A percentile compares a stretch with the other conserved stretches of the same genome.
Conservation (phyloP, 2,113 vertebrate species). For the Podarcis raffonei region DNA sequence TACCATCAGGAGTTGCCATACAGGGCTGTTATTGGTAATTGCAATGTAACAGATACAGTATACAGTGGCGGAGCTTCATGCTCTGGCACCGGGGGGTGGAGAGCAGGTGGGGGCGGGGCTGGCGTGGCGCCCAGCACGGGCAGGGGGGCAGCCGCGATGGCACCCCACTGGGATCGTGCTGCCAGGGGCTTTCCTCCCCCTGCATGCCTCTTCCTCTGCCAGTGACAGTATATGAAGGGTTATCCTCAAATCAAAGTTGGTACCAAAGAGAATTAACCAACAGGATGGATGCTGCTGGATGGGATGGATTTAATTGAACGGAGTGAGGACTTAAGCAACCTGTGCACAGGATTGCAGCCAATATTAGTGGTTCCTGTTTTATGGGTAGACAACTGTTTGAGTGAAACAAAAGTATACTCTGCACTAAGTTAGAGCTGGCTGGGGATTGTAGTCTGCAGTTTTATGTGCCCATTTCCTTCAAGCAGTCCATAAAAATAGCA, state of each 20-base stretch:
- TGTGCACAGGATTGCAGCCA: background rate
- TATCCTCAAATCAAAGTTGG: background rate
- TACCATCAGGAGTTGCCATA: background rate
- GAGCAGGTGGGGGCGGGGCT: too few relatives aligned
- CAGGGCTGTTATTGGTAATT: background rate
- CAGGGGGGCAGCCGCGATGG: too few relatives aligned
- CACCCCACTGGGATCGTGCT: too few relatives aligned
- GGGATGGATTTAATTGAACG: background rate
- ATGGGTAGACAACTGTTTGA: conserved; percentile 21
- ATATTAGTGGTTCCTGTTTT: conserved; percentile 8
- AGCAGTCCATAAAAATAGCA: conserved; percentile 66
- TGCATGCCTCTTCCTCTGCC: too few relatives aligned
- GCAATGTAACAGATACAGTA: background rate
- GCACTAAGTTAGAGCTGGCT: conserved; percentile 51
- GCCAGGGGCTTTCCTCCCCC: too few relatives aligned
- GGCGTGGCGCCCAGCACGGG: too few relatives aligned
- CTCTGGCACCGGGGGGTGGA: too few relatives aligned
- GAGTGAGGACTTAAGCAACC: background rate
- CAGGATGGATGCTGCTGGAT: background rate
- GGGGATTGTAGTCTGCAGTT: conserved; percentile 59
- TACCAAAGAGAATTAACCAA: background rate
- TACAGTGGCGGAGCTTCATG: background rate
- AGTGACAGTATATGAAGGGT: background rate
- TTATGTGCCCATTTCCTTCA: conserved; percentile 61
- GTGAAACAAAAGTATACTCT: conserved; percentile 8